These are phyloP conservation scores for Phyllotreta striolata DNA, from an alignment of 2,888 invertebrate genomes.

Conservation along the genomic window DNA sequence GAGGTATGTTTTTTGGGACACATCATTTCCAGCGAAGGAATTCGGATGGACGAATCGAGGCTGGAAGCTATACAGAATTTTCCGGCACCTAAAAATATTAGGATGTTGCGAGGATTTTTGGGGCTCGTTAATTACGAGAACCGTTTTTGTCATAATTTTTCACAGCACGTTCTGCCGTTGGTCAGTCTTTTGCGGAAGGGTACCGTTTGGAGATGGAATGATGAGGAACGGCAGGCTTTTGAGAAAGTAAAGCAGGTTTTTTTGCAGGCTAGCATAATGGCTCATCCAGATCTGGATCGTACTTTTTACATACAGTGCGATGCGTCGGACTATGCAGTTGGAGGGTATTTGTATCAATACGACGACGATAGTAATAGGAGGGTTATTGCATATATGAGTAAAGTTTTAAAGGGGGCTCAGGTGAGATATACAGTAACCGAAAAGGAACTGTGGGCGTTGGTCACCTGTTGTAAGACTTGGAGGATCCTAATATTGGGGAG, in stretches of 20 bases:
- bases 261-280: conserved; percentile 8
- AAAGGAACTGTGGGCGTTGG: too few relatives aligned
- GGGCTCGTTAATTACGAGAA: conserved; percentile 21
- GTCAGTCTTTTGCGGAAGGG: conserved; percentile 9
- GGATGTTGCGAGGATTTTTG: conserved; percentile 18
- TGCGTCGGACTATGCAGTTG: conserved; percentile 23
- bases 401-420: too few relatives aligned
- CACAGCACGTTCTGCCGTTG: not conserved
- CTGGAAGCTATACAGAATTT: conserved; percentile 21
- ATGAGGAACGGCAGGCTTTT: conserved; percentile 12
- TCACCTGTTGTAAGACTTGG: too few relatives aligned
- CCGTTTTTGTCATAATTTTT: conserved; percentile 4
- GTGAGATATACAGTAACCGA: too few relatives aligned
- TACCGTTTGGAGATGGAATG: conserved; percentile 18
- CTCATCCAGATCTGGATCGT: conserved; percentile 13
- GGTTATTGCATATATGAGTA: too few relatives aligned
- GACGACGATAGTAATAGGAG: not conserved
- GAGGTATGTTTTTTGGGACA: conserved; percentile 31
- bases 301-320: conserved; percentile 24
- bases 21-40: conserved; percentile 19
- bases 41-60: conserved; percentile 17
- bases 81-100: conserved; percentile 19
- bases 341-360: conserved; percentile 24
- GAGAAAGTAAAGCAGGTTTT: conserved; percentile 18
- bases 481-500: too few relatives aligned